Conservation (phyloP, 2,888 invertebrate genomes). For the Liodrosophila aerea region DNA sequence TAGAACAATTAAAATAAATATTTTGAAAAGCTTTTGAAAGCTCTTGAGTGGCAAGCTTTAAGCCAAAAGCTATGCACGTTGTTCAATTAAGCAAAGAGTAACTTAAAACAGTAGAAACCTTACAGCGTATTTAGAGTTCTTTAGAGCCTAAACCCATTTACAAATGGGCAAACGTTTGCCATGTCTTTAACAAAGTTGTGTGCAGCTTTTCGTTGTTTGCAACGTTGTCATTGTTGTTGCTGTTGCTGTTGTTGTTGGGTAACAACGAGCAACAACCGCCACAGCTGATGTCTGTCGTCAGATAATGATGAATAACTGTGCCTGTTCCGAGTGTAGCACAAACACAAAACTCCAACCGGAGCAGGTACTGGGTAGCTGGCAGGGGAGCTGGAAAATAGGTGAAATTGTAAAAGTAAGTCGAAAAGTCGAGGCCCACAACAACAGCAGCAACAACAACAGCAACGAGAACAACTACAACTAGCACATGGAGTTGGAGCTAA, state of each 20-base stretch:
- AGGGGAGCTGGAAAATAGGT: conserved; percentile 39
- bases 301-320: conserved; percentile 68
- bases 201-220: conserved; percentile 52
- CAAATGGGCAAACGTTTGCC: conserved; percentile 10
- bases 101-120: no score
- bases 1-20: no score
- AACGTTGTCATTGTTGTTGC: conserved; percentile 31
- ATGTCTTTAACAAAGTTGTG: conserved; percentile 45
- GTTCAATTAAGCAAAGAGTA: no score
- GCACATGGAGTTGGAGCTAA: conserved; percentile 1
- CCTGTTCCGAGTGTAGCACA: conserved; percentile 40
- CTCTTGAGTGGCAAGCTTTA: no score
- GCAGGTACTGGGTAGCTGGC: neutral
- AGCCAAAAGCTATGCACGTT: no score
- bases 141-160: neutral
- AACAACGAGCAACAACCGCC: conserved; percentile 52
- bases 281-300: conserved; percentile 62
- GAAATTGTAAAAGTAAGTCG: conserved; percentile 56
- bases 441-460: no score
- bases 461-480: no score
- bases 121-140: conserved; percentile 8
- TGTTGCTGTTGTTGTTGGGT: conserved; percentile 38
- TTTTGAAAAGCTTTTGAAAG: no score
- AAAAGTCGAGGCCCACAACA: conserved; percentile 25
- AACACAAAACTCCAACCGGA: conserved; percentile 10